phyloP scores from a whole-genome alignment of 2,888 invertebrate genomes.

The Mayetiola destructor region DNA sequence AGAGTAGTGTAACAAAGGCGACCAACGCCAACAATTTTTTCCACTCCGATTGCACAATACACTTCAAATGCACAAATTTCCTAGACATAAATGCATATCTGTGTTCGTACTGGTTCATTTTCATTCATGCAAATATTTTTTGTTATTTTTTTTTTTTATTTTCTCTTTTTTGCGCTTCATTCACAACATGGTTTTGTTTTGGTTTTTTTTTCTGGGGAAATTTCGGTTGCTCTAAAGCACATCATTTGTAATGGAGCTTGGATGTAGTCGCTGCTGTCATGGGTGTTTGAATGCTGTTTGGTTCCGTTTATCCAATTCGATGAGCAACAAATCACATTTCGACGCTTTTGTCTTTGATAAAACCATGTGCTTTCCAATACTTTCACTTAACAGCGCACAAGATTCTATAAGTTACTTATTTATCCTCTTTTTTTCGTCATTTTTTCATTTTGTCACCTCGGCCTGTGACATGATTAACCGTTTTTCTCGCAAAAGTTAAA shows the following conservation, averaged over 20 bases:
- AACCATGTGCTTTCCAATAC: slow-evolving; percentile 11
- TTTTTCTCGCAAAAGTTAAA: too few species aligned
- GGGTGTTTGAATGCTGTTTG: too few species aligned
- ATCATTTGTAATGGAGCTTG: too few species aligned
- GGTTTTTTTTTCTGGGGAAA: neutral
- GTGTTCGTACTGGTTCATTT: too few species aligned
- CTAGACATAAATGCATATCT: too few species aligned
- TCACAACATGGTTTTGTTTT: neutral
- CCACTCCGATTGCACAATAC: too few species aligned
- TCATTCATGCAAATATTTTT: too few species aligned
- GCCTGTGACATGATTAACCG: too few species aligned
- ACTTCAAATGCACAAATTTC: too few species aligned
- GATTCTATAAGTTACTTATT: neutral
- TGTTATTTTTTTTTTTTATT: neutral
- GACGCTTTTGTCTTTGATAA: neutral
- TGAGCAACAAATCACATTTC: slow-evolving; percentile 8
- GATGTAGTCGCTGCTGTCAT: too few species aligned
- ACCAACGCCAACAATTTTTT: too few species aligned
- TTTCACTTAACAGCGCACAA: slow-evolving; percentile 1
- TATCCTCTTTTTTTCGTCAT: neutral
- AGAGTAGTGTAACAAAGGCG: too few species aligned
- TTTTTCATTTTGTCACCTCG: neutral
- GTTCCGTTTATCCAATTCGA: slow-evolving; percentile 1
- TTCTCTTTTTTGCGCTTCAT: neutral
- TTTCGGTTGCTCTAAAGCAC: neutral